A percentile compares a stretch with the other conserved stretches of the same genome.
Conservation (phyloP, 2,113 vertebrate species). For the Dicentrarchus labrax region DNA sequence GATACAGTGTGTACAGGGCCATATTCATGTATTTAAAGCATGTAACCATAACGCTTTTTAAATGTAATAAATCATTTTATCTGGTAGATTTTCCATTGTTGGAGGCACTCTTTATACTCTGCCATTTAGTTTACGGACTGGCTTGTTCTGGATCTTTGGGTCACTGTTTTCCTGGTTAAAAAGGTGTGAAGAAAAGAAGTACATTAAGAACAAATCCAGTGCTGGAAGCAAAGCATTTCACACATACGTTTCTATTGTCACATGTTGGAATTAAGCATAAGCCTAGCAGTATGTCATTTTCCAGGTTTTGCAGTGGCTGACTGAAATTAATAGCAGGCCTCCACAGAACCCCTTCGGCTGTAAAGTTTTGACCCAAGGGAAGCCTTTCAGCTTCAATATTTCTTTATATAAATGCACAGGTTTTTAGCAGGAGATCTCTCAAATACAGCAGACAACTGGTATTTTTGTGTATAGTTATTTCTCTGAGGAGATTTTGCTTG, state of each 20-base stretch:
- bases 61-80: neutral
- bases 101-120: neutral
- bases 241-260: neutral
- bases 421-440: neutral
- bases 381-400: neutral
- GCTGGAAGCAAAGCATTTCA: neutral
- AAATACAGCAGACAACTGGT: neutral
- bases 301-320: neutral
- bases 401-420: neutral
- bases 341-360: neutral
- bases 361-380: no score
- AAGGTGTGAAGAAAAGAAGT: neutral
- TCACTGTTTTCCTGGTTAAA: neutral
- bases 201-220: neutral
- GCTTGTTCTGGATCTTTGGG: neutral
- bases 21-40: neutral
- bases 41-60: neutral
- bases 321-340: neutral
- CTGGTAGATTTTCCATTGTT: neutral
- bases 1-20: neutral
- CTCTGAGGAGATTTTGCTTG: constrained; percentile 18
- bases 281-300: neutral
- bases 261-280: neutral
- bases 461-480: neutral
- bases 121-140: neutral